Conservation (phyloP, 1,140 invertebrate genomes). For the Cryptotermes secundus region DNA sequence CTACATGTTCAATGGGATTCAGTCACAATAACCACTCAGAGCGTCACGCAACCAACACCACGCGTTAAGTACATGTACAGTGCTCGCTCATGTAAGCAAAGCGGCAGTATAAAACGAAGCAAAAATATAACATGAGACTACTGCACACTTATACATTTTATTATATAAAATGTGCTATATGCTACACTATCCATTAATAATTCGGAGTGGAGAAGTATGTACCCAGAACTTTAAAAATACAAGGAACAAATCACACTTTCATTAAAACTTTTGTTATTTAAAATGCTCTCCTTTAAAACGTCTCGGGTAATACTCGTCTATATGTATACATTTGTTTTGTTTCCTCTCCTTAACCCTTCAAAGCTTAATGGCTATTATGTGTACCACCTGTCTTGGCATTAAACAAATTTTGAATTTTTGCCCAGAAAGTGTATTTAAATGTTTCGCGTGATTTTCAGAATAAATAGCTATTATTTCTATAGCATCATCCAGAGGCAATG, state of each 20-base stretch:
- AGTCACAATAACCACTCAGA: background rate
- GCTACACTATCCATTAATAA: constrained; percentile 13
- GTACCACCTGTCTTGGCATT: too few species aligned
- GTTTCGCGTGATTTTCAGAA: too few species aligned
- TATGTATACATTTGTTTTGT: background rate
- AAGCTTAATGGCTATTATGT: too few species aligned
- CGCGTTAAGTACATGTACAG: background rate
- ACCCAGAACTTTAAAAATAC: background rate
- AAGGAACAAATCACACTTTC: background rate
- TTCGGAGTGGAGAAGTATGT: constrained; percentile 15
- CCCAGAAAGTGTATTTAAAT: too few species aligned
- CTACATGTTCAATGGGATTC: background rate
- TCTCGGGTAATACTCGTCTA: background rate
- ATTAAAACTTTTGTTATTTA: background rate
- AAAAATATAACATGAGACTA: background rate
- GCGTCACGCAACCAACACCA: background rate
- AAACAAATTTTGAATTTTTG: too few species aligned
- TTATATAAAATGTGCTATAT: background rate
- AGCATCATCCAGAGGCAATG: too few species aligned
- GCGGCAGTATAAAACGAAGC: background rate
- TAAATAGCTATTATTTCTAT: too few species aligned
- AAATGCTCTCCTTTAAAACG: background rate
- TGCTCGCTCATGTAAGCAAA: background rate
- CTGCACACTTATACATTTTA: background rate
- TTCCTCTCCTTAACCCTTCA: too few species aligned